A percentile compares a stretch with the other conserved stretches of the same genome.
Evolutionary conservation across 2,888 invertebrate species (phyloP).

Genomic region (Eulithis testata): DNA sequence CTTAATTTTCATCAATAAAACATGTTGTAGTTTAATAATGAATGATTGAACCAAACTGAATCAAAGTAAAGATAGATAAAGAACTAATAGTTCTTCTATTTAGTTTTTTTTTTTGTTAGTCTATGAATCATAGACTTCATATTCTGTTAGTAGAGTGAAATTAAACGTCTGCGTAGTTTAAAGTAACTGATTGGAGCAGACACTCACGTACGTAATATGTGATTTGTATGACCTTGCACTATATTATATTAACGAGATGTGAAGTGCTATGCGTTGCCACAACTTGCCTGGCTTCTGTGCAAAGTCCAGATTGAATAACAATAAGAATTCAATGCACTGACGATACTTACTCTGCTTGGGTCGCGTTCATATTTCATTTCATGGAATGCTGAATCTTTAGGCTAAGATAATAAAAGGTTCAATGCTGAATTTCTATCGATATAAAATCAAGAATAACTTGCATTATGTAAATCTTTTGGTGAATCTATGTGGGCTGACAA

Average conservation of each 20-base stretch:
- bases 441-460: neutral
- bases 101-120: too few species aligned
- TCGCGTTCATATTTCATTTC: too few species aligned
- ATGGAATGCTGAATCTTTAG: too few species aligned
- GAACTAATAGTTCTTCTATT: too few species aligned
- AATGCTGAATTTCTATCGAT: too few species aligned
- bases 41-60: too few species aligned
- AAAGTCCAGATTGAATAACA: constrained; percentile 13
- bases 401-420: too few species aligned
- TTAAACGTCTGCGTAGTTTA: constrained; percentile 7
- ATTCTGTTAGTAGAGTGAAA: neutral
- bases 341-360: too few species aligned
- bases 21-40: too few species aligned
- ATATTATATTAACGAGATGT: constrained; percentile 12
- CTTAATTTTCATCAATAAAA: too few species aligned
- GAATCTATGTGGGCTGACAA: constrained; percentile 5
- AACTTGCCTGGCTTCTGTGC: constrained; percentile 28
- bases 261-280: constrained; percentile 9
- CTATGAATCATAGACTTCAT: too few species aligned
- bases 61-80: too few species aligned
- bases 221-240: constrained; percentile 31
- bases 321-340: neutral
- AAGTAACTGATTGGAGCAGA: constrained; percentile 12
- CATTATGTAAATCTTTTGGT: neutral
- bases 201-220: constrained; percentile 20